Percentiles rank a stretch among this genome's conserved stretches.
phyloP scores from a whole-genome alignment of 2,113 vertebrate genomes.

The Solea senegalensis region DNA sequence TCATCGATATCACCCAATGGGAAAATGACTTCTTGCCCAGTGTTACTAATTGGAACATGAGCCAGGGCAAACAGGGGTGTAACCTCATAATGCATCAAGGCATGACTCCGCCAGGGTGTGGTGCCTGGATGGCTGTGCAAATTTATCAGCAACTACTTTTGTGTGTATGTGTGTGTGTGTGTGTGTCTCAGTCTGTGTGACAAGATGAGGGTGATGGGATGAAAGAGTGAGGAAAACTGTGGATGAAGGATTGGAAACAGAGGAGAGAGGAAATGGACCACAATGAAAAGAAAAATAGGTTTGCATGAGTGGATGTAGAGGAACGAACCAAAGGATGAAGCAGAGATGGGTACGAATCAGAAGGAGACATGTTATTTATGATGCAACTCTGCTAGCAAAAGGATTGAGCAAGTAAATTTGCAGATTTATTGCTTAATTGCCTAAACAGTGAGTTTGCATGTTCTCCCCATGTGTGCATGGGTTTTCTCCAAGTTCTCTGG shows the following conservation, averaged over 20 bases:
- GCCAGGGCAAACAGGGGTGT: conserved; percentile 74
- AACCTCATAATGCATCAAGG: conserved; percentile 58
- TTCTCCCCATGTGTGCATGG: no score
- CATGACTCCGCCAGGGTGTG: conserved; percentile 59
- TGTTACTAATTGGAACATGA: conserved; percentile 41
- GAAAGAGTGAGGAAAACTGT: neutral
- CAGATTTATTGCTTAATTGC: neutral
- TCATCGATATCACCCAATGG: conserved; percentile 47
- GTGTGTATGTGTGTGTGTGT: conserved; percentile 5
- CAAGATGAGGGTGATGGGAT: conserved; percentile 1
- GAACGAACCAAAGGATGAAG: neutral
- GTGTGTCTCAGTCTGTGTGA: neutral
- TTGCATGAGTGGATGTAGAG: neutral
- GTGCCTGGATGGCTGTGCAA: conserved; percentile 30
- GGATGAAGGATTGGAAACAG: neutral
- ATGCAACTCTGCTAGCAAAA: neutral
- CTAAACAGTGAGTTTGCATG: neutral
- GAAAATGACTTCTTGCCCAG: conserved; percentile 44
- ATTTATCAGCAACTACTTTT: conserved; percentile 34
- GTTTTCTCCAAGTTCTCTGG: no score
- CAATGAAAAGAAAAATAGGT: neutral
- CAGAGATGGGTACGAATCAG: neutral
- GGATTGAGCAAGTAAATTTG: neutral
- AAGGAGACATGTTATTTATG: neutral
- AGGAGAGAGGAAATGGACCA: neutral